Evolutionary conservation across 2,888 invertebrate species (phyloP).

Genomic region (Chouioia cunea): DNA sequence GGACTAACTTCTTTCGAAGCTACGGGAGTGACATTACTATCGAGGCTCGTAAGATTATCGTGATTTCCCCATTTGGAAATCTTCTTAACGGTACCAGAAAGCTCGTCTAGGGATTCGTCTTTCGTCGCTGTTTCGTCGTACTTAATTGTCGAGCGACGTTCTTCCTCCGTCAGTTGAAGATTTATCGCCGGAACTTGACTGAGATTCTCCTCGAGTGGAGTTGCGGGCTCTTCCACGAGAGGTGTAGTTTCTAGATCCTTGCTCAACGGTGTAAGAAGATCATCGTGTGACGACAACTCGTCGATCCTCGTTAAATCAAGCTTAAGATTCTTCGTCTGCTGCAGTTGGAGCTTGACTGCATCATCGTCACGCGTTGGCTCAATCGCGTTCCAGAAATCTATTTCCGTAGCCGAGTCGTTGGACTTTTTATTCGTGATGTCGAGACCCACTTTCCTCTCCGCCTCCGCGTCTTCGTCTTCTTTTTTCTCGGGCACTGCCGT

Average conservation of each 20-base stretch:
- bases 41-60: slow-evolving; percentile 58
- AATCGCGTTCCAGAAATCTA: slow-evolving; percentile 66
- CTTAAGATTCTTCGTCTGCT: slow-evolving; percentile 9
- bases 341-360: slow-evolving; percentile 8
- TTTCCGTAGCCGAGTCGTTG: slow-evolving; percentile 49
- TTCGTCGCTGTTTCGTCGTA: neutral
- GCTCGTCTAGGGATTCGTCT: slow-evolving; percentile 4
- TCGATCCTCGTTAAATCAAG: slow-evolving; percentile 18
- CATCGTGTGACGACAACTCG: neutral
- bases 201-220: neutral
- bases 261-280: slow-evolving; percentile 25
- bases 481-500: slow-evolving; percentile 12
- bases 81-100: slow-evolving; percentile 32
- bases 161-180: slow-evolving; percentile 5
- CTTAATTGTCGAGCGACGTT: neutral
- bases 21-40: slow-evolving; percentile 51
- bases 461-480: slow-evolving; percentile 19
- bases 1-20: slow-evolving; percentile 51
- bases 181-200: neutral
- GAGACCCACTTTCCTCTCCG: slow-evolving; percentile 42
- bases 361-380: slow-evolving; percentile 34
- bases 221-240: neutral
- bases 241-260: slow-evolving; percentile 11
- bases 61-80: slow-evolving; percentile 62
- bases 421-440: slow-evolving; percentile 37